phyloP scores from a whole-genome alignment of 1,140 invertebrate genomes.

The Drosophila pachea region DNA sequence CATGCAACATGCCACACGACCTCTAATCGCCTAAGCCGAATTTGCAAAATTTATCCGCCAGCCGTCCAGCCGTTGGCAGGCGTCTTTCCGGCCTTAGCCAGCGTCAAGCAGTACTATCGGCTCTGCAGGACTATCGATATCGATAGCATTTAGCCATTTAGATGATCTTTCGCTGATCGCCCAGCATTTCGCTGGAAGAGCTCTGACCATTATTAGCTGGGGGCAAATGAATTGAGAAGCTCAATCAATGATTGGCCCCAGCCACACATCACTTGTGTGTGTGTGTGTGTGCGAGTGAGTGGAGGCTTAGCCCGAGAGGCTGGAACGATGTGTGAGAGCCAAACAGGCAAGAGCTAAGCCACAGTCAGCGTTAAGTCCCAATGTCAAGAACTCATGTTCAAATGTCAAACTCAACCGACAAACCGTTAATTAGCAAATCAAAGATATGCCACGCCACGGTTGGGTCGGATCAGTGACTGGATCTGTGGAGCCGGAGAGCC shows the following conservation, averaged over 20 bases:
- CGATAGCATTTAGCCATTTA: not conserved
- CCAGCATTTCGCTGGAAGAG: too few species aligned
- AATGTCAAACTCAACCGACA: slow-evolving; percentile 75
- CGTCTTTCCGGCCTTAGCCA: not conserved
- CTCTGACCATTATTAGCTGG: too few species aligned
- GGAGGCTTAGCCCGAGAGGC: not conserved
- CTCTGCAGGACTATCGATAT: not conserved
- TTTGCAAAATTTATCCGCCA: slow-evolving; percentile 14
- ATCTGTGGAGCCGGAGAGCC: slow-evolving; percentile 28
- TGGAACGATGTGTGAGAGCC: not conserved
- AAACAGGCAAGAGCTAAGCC: slow-evolving; percentile 11
- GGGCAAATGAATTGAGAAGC: too few species aligned
- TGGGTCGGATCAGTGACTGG: slow-evolving; percentile 11
- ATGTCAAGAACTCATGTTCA: slow-evolving; percentile 76
- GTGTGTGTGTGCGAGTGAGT: too few species aligned
- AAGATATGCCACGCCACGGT: slow-evolving; percentile 70
- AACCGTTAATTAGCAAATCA: slow-evolving; percentile 78
- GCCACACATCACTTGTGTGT: too few species aligned
- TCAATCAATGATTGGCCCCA: slow-evolving; percentile 13
- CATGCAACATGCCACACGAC: slow-evolving; percentile 20
- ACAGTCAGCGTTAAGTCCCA: slow-evolving; percentile 34
- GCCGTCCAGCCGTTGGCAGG: slow-evolving; percentile 7
- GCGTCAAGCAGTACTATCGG: not conserved
- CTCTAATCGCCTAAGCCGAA: slow-evolving; percentile 5
- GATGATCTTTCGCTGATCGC: too few species aligned